phyloP scores from a whole-genome alignment of 2,888 invertebrate species.

The Acholoe squamosa region DNA sequence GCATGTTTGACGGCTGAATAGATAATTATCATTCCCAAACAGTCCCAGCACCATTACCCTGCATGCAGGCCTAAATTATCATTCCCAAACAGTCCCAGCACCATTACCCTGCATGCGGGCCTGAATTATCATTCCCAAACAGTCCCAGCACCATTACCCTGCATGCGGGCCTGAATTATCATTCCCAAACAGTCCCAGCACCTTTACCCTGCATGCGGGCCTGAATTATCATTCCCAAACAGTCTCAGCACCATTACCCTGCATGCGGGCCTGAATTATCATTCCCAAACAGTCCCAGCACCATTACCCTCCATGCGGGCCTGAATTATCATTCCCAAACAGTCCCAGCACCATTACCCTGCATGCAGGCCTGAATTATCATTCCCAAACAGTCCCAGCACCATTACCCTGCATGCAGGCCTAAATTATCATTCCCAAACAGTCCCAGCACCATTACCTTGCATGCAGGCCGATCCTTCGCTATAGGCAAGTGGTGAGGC shows the following conservation, averaged over 20 bases:
- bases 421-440: neutral
- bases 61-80: neutral
- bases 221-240: neutral
- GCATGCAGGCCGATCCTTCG: neutral
- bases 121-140: neutral
- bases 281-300: neutral
- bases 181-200: neutral
- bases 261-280: neutral
- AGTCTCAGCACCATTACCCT: neutral
- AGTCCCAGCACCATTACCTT: neutral
- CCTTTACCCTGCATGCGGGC: neutral
- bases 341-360: neutral
- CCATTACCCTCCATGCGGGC: neutral
- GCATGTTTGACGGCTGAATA: constrained; percentile 33
- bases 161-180: neutral
- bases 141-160: neutral
- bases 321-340: neutral
- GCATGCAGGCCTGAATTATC: neutral
- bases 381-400: neutral
- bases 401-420: neutral
- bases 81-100: neutral
- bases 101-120: neutral
- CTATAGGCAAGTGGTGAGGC: neutral
- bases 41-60: neutral
- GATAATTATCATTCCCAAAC: neutral